These are phyloP conservation scores for Drosophila nikananu DNA, from an alignment of 1,140 invertebrate species.

Conservation along the genomic window DNA sequence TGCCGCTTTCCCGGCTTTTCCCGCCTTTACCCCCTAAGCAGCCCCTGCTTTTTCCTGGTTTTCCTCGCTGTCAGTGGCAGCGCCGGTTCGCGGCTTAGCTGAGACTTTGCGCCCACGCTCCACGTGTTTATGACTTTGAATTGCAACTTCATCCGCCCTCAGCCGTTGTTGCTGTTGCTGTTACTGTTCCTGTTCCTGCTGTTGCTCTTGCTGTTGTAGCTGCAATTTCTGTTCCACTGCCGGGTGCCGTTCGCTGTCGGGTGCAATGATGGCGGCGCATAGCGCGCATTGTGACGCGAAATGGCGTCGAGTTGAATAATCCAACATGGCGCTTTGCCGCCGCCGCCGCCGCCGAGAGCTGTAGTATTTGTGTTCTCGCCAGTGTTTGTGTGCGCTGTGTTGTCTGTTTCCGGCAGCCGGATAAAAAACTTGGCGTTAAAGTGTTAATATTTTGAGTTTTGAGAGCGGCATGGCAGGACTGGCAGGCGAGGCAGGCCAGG, in stretches of 20 bases:
- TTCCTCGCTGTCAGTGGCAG: slow-evolving; percentile 59
- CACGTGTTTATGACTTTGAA: slow-evolving; percentile 84
- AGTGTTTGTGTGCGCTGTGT: slow-evolving; percentile 38
- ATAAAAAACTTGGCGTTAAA: slow-evolving; percentile 83
- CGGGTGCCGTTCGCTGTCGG: slow-evolving; percentile 68
- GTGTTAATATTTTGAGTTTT: slow-evolving; percentile 83
- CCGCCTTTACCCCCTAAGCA: not conserved
- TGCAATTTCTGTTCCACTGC: slow-evolving; percentile 13
- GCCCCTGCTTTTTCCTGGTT: not conserved
- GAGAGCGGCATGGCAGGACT: slow-evolving; percentile 69
- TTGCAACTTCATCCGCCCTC: slow-evolving; percentile 78
- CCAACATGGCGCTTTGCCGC: slow-evolving; percentile 80
- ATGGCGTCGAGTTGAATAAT: slow-evolving; percentile 83
- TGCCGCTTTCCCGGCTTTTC: slow-evolving; percentile 25
- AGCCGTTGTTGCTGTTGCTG: slow-evolving; percentile 10
- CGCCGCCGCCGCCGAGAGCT: slow-evolving; percentile 50
- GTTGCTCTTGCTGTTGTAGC: slow-evolving; percentile 10
- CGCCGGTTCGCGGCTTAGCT: slow-evolving; percentile 73
- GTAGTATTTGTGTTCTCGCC: slow-evolving; percentile 53
- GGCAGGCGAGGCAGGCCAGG: slow-evolving; percentile 60
- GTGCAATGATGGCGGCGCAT: slow-evolving; percentile 79
- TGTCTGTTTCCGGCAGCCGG: slow-evolving; percentile 81
- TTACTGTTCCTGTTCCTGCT: slow-evolving; percentile 4
- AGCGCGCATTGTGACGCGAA: slow-evolving; percentile 81
- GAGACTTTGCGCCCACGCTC: slow-evolving; percentile 80